These are phyloP conservation scores for Arremon brunneinucha DNA, from an alignment of 2,797 vertebrate genomes.

Conservation along the genomic window DNA sequence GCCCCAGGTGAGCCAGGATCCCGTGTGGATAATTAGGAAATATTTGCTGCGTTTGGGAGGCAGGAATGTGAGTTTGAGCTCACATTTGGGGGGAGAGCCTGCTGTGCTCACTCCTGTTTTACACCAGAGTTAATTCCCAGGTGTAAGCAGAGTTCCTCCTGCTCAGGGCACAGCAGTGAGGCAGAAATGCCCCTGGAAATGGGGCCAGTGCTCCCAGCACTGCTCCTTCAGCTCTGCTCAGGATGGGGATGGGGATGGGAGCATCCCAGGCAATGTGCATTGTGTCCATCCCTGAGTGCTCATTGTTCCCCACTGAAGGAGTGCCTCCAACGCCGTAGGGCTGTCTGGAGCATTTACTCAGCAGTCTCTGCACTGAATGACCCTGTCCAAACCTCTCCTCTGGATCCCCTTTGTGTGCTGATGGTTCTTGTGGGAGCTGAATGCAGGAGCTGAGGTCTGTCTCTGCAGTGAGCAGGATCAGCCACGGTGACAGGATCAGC, in stretches of 20 bases:
- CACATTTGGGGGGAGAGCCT: background rate
- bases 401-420: constrained; percentile 29
- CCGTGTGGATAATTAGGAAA: constrained; percentile 44
- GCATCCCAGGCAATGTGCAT: background rate
- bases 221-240: background rate
- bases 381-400: constrained; percentile 40
- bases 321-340: background rate
- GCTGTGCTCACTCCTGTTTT: background rate
- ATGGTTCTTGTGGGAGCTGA: background rate
- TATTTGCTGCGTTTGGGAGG: background rate
- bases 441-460: background rate
- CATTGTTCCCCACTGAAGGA: background rate
- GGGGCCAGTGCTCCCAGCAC: background rate
- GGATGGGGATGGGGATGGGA: background rate
- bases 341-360: constrained; percentile 2
- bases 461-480: background rate
- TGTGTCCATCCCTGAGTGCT: background rate
- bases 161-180: background rate
- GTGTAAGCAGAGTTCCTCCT: background rate
- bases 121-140: background rate
- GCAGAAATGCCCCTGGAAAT: background rate
- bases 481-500: background rate
- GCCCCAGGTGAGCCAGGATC: constrained; percentile 51
- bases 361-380: background rate
- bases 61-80: background rate